A percentile compares a stretch with the other conserved stretches of the same genome.
Evolutionary conservation across 2,888 invertebrate genomes (phyloP).

Genomic region (Pinctada fucata): DNA sequence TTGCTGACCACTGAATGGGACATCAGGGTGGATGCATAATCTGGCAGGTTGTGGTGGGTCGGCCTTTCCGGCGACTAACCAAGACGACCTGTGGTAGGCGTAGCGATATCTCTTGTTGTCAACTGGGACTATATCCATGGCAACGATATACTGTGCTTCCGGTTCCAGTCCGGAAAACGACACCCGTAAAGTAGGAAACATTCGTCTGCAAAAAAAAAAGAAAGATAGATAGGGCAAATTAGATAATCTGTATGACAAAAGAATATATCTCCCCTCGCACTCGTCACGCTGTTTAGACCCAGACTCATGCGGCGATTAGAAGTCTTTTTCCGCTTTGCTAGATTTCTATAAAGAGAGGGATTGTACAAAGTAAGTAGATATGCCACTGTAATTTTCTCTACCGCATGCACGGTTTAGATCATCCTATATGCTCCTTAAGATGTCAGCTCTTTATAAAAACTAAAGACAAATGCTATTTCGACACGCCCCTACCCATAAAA

Average conservation of each 20-base stretch:
- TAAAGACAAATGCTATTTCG: constrained; percentile 32
- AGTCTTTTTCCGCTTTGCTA: not conserved
- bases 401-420: constrained; percentile 27
- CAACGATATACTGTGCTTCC: constrained; percentile 86
- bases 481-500: constrained; percentile 36
- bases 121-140: constrained; percentile 97
- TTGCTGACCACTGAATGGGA: constrained; percentile 96
- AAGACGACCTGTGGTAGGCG: constrained; percentile 98
- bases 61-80: constrained; percentile 98
- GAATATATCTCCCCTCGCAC: not conserved
- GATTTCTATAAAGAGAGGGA: not conserved
- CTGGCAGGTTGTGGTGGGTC: constrained; percentile 93
- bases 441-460: constrained; percentile 29
- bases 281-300: not conserved
- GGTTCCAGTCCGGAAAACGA: constrained; percentile 88
- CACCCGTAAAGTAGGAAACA: constrained; percentile 98
- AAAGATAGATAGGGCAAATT: not conserved
- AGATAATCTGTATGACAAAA: not conserved
- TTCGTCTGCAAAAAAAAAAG: constrained; percentile 84
- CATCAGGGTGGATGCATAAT: constrained; percentile 96
- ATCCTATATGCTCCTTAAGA: constrained; percentile 24
- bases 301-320: not conserved
- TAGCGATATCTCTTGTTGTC: constrained; percentile 95
- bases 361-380: constrained; percentile 2
- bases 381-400: constrained; percentile 10